phyloP scores from a whole-genome alignment of 2,797 vertebrate species.

The Mus minutoides region DNA sequence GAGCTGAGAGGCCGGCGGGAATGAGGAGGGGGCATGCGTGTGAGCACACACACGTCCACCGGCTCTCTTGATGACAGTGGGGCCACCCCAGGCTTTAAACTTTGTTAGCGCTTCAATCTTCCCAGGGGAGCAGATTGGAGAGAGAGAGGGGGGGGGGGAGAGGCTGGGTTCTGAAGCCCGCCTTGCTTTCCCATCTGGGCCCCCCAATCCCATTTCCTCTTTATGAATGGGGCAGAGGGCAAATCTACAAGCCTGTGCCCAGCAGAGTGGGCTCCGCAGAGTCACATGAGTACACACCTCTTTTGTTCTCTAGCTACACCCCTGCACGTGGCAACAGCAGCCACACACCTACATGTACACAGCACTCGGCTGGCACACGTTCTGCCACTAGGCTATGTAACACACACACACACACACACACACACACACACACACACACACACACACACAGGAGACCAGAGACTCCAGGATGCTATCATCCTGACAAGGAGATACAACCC shows the following conservation, averaged over 20 bases:
- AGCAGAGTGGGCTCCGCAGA: fast-evolving
- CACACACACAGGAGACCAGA: not conserved
- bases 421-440: not conserved
- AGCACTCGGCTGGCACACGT: no score
- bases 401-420: not conserved
- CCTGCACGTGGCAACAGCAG: not conserved
- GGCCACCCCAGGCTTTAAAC: not conserved
- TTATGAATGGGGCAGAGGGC: not conserved
- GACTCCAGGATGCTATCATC: not conserved
- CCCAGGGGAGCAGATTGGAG: not conserved
- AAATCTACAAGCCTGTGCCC: not conserved
- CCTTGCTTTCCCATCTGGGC: not conserved
- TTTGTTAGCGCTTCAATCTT: conserved; percentile 42
- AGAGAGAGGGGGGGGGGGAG: no score
- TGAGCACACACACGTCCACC: not conserved
- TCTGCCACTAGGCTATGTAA: not conserved
- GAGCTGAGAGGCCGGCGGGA: conserved; percentile 63
- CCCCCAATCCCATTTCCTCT: not conserved
- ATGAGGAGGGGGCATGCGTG: conserved; percentile 33
- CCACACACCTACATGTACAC: not conserved
- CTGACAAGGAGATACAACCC: not conserved
- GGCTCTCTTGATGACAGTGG: not conserved
- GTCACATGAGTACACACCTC: fast-evolving
- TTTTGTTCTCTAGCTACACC: not conserved
- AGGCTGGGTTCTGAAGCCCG: not conserved